These are phyloP conservation scores for Melitaea cinxia DNA, from an alignment of 1,140 invertebrate species.

Conservation along the genomic window DNA sequence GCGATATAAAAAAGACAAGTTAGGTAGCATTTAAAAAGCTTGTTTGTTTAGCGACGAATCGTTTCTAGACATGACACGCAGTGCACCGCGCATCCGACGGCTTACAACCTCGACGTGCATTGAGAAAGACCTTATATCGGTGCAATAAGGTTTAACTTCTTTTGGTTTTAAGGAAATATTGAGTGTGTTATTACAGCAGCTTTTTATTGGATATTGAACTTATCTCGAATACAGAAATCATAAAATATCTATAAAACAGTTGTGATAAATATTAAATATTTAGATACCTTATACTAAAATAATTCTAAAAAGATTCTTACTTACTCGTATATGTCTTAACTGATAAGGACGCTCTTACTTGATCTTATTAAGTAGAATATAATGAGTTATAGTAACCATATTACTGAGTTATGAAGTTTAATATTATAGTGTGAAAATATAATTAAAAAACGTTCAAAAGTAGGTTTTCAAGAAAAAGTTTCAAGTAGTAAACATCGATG, in stretches of 20 bases:
- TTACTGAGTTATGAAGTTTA: too few relatives aligned
- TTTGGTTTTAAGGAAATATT: conserved; percentile 9
- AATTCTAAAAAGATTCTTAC: neutral
- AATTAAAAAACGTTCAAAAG: too few relatives aligned
- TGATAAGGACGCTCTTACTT: too few relatives aligned
- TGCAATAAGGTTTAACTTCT: conserved; percentile 15
- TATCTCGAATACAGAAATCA: conserved; percentile 45
- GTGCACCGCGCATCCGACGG: conserved; percentile 61
- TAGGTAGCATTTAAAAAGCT: conserved; percentile 81
- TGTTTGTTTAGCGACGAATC: conserved; percentile 79
- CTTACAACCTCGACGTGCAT: conserved; percentile 7
- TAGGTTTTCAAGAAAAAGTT: neutral
- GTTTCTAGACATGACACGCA: conserved; percentile 71
- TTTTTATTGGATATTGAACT: conserved; percentile 40
- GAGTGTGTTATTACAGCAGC: conserved; percentile 26
- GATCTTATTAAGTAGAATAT: too few relatives aligned
- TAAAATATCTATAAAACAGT: neutral
- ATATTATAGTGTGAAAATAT: too few relatives aligned
- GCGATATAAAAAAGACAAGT: conserved; percentile 80
- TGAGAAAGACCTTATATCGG: conserved; percentile 12
- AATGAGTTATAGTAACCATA: too few relatives aligned
- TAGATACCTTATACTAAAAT: too few relatives aligned
- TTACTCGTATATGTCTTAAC: too few relatives aligned
- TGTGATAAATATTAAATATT: neutral
- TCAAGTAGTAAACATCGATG: neutral